These are phyloP conservation scores for Mormyrus iriodes DNA, from an alignment of 2,113 vertebrate genomes.

Conservation along the genomic window DNA sequence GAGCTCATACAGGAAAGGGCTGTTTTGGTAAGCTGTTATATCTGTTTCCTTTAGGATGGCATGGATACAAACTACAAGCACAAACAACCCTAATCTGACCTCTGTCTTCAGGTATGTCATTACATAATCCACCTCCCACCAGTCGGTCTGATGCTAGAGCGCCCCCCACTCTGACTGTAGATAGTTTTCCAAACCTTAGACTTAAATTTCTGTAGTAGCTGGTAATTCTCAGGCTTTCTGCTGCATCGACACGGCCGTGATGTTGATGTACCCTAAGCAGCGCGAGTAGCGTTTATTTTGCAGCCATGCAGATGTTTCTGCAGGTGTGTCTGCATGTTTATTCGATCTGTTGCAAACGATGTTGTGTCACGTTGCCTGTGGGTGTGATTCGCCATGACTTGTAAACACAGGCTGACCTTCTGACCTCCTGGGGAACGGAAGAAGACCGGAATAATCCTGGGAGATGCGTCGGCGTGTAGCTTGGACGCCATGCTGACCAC, in stretches of 20 bases:
- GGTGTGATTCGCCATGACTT: background rate
- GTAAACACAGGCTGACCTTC: background rate
- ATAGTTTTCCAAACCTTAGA: background rate
- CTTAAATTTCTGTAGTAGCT: background rate
- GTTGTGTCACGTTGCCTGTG: background rate
- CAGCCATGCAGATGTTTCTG: background rate
- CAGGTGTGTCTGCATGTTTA: background rate
- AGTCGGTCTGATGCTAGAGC: background rate
- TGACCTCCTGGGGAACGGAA: background rate
- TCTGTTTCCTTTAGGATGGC: background rate
- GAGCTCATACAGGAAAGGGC: background rate
- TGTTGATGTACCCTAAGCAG: background rate
- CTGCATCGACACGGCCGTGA: background rate
- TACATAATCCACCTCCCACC: background rate
- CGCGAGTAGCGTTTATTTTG: background rate
- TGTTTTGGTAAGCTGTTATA: conserved; percentile 40
- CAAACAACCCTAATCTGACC: background rate
- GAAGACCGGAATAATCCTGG: background rate
- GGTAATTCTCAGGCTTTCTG: background rate
- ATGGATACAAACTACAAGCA: background rate
- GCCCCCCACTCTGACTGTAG: background rate
- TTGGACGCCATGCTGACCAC: background rate
- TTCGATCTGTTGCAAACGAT: background rate
- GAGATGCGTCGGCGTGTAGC: background rate
- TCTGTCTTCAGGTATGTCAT: background rate